Conservation (phyloP, 2,888 invertebrate species). For the Eupithecia vulgata region DNA sequence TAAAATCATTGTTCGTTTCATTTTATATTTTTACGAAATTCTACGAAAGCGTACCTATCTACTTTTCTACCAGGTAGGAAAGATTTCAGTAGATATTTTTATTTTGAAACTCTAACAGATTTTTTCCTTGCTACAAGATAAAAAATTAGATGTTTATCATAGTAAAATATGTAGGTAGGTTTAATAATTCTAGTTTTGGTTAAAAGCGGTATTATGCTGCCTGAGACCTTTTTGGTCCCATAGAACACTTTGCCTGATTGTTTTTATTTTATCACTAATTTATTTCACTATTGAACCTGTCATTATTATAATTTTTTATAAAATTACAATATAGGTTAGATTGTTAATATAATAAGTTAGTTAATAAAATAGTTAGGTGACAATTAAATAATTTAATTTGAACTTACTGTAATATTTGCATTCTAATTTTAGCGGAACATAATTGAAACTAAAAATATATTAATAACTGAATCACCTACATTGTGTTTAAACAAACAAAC, state of each 20-base stretch:
- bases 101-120: background rate
- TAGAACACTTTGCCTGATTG: background rate
- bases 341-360: no score
- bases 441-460: no score
- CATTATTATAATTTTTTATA: no score
- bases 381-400: no score
- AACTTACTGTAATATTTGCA: no score
- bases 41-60: background rate
- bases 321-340: no score
- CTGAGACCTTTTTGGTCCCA: background rate
- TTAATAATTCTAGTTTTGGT: background rate
- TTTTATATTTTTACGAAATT: background rate
- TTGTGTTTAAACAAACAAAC: no score
- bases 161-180: no score
- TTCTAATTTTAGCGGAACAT: no score
- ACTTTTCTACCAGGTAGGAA: background rate
- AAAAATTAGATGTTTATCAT: background rate
- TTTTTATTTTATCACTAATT: background rate
- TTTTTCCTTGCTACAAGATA: background rate
- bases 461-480: no score
- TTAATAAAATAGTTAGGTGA: no score
- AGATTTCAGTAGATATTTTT: background rate
- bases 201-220: background rate
- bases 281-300: no score
- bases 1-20: slow-evolving; percentile 9